A percentile compares a stretch with the other conserved stretches of the same genome.
Evolutionary conservation across 2,797 vertebrate genomes (phyloP).

Genomic region (Coranthus polyacanthus): DNA sequence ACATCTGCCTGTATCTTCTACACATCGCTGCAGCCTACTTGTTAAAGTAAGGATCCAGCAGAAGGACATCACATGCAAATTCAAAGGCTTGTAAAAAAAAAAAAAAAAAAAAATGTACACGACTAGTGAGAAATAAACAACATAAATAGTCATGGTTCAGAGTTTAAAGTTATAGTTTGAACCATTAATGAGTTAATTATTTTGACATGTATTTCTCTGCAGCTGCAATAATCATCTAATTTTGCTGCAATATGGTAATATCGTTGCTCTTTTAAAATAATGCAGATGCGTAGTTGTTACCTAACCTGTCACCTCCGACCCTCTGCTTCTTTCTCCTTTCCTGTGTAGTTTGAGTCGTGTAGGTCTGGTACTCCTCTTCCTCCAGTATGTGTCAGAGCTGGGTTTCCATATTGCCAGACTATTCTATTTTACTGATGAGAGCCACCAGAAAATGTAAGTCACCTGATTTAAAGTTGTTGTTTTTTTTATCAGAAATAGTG

Average conservation of each 20-base stretch:
- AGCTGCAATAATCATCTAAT: background rate
- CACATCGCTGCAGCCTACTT: conserved; percentile 95
- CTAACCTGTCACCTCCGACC: background rate
- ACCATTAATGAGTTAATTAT: background rate
- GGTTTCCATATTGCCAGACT: conserved; percentile 94
- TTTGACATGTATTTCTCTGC: background rate
- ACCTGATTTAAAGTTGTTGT: background rate
- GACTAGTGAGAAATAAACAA: background rate
- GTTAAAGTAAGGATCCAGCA: conserved; percentile 90
- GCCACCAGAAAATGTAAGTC: conserved; percentile 95
- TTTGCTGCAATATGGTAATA: no score
- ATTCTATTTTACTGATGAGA: conserved; percentile 94
- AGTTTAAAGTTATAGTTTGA: background rate
- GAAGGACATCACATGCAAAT: background rate
- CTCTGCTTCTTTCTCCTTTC: background rate
- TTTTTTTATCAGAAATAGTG: background rate
- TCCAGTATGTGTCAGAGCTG: conserved; percentile 93
- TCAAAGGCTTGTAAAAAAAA: background rate
- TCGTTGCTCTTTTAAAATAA: no score
- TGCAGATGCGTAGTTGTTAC: background rate
- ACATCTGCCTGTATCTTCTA: conserved; percentile 93
- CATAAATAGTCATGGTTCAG: background rate
- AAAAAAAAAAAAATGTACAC: background rate
- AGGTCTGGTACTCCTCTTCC: conserved; percentile 92
- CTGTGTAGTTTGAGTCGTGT: conserved; percentile 90